phyloP scores from a whole-genome alignment of 2,888 invertebrate genomes.

The Nysson spinosus region DNA sequence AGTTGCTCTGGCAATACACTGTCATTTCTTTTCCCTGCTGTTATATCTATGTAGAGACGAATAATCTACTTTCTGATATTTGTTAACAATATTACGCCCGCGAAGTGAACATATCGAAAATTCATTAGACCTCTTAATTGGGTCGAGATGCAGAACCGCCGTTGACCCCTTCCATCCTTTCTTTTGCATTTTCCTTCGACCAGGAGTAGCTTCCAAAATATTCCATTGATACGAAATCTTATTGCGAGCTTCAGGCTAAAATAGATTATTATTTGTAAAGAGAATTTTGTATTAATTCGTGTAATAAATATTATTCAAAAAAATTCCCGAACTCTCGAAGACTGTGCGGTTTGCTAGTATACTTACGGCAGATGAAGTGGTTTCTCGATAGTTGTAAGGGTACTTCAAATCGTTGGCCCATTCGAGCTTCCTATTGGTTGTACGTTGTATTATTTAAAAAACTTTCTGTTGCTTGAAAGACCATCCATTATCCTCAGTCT shows the following conservation, averaged over 20 bases:
- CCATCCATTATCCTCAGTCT: conserved; percentile 72
- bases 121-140: conserved; percentile 39
- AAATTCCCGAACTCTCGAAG: too few relatives aligned
- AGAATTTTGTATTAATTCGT: too few relatives aligned
- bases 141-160: conserved; percentile 28
- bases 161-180: conserved; percentile 15
- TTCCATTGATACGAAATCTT: too few relatives aligned
- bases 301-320: too few relatives aligned
- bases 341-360: too few relatives aligned
- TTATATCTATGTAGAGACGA: conserved; percentile 10
- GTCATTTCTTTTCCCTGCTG: conserved; percentile 25
- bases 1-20: conserved; percentile 26
- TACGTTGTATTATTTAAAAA: conserved; percentile 67
- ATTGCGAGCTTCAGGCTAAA: too few relatives aligned
- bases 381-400: not conserved
- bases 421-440: conserved; percentile 24
- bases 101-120: conserved; percentile 32
- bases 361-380: too few relatives aligned
- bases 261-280: too few relatives aligned
- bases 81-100: not conserved
- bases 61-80: conserved; percentile 27
- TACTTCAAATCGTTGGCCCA: conserved; percentile 17
- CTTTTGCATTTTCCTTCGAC: conserved; percentile 3
- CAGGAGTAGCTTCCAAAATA: conserved; percentile 19
- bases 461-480: conserved; percentile 44